Percentiles rank a stretch among this genome's conserved stretches.
Evolutionary conservation across 2,113 vertebrate genomes (phyloP).

Genomic region (Hemibagrus wyckioides): DNA sequence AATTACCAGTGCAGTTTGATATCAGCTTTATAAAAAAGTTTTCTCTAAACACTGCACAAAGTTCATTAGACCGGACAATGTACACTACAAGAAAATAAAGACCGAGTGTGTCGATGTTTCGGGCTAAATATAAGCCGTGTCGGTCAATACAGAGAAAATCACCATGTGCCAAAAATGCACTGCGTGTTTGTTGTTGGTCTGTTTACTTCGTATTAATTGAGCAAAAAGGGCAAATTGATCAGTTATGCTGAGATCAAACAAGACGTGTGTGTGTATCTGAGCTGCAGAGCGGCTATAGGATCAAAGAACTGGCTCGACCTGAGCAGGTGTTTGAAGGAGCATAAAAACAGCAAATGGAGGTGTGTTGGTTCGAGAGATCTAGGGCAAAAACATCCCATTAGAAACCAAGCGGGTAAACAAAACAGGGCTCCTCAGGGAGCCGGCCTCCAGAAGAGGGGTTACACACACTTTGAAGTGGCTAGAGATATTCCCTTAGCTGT

Average conservation of each 20-base stretch:
- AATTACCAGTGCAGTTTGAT: neutral
- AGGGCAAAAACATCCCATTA: slow-evolving; percentile 71
- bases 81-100: neutral
- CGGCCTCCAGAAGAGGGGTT: slow-evolving; percentile 63
- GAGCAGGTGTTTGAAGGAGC: slow-evolving; percentile 51
- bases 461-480: slow-evolving; percentile 72
- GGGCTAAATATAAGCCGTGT: neutral
- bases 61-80: neutral
- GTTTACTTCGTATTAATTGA: slow-evolving; percentile 42
- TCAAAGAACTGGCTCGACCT: slow-evolving; percentile 46
- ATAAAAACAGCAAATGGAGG: slow-evolving; percentile 39
- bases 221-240: slow-evolving; percentile 43
- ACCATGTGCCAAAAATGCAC: slow-evolving; percentile 15
- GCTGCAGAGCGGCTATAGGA: slow-evolving; percentile 41
- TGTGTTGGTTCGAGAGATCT: slow-evolving; percentile 50
- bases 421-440: slow-evolving; percentile 70
- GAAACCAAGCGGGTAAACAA: slow-evolving; percentile 73
- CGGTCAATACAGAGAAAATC: slow-evolving; percentile 16
- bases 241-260: slow-evolving; percentile 44
- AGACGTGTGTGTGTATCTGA: neutral
- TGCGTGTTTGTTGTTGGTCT: slow-evolving; percentile 18
- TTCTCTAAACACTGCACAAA: neutral
- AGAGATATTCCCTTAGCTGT: slow-evolving; percentile 67
- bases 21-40: neutral
- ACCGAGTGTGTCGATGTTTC: neutral